A percentile compares a stretch with the other conserved stretches of the same genome.
Conservation (phyloP, 2,888 invertebrate genomes). For the Polymixis lichenea region DNA sequence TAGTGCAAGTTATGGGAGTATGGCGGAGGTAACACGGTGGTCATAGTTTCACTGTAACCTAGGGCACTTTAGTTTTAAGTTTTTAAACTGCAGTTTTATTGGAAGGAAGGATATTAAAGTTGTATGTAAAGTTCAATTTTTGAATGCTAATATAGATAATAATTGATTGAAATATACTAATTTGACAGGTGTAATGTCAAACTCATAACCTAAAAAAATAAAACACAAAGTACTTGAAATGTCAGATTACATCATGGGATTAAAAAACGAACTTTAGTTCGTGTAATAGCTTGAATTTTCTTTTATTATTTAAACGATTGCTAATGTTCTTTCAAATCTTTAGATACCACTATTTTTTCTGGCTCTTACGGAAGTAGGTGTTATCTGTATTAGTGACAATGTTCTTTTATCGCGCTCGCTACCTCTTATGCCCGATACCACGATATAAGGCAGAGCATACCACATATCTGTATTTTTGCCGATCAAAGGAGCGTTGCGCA, state of each 20-base stretch:
- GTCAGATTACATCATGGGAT: too few species aligned
- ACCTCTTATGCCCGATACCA: constrained; percentile 53
- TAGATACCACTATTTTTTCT: not conserved
- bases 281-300: not conserved
- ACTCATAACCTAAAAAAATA: too few species aligned
- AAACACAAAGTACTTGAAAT: not conserved
- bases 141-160: too few species aligned
- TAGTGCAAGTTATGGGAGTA: constrained; percentile 59
- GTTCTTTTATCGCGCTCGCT: constrained; percentile 49
- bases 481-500: constrained; percentile 87
- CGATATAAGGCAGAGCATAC: constrained; percentile 77
- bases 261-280: too few species aligned
- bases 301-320: not conserved
- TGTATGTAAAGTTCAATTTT: not conserved
- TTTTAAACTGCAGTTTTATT: not conserved
- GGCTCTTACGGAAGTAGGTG: too few species aligned
- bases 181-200: too few species aligned
- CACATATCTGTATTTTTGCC: constrained; percentile 90
- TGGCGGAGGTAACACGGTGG: constrained; percentile 35
- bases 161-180: too few species aligned
- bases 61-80: not conserved
- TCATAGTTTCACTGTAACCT: not conserved
- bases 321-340: not conserved
- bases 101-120: not conserved
- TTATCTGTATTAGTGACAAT: not conserved